Evolutionary conservation across 2,113 vertebrate genomes (phyloP), one percentile per base, ranked within the genome.

Genomic region (Anolis carolinensis): DNA sequence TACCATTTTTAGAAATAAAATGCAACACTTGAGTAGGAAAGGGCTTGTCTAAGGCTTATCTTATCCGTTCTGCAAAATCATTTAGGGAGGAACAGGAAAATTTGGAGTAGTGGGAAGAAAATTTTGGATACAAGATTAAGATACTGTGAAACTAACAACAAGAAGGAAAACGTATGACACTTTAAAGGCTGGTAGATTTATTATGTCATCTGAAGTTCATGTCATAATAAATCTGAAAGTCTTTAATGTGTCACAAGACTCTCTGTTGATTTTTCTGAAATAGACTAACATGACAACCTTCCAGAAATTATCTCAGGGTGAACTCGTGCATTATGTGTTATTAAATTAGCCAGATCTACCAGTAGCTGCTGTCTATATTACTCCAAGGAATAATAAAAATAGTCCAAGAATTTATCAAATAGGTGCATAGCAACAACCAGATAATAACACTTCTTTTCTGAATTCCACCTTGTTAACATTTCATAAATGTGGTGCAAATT

Each of bases 321-420:
- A 75, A 25, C 23, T 48, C 30, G 75, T 76, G 82, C 34, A 76
- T 4, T 70, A 78, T 10, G 20, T 52, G 21, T 62, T 50, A 20
- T 85, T 44, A 70, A 78, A 85, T 85, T 85, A 85, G 50, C 65
- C 78, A 68, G 11, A 14, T 36, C 44, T 67, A 32, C 39, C 52
- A 23, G 32, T 52, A 52, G 81, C 52, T 80, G 44, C 16, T 67
- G 59, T 65, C 11, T 50, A n/a, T 6, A 52, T 14, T 32, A 71
- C 34, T 83, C 68, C 30, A 78, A 85, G 30, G 14, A n/a, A 14
- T 39, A 59, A 62, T 44, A 59, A 83, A 73, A 83, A 70, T 50
- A 82, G 44, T 82, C 50, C 70, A 73, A 8, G 18, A 79, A 21
- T 21, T 48, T 67, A 77, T 76, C 62, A 59, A 65, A 48, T n/a